A percentile compares a stretch with the other conserved stretches of the same genome.
These are phyloP conservation scores for Myiagra hebetior DNA, from an alignment of 2,113 vertebrate genomes.

Conservation along the genomic window DNA sequence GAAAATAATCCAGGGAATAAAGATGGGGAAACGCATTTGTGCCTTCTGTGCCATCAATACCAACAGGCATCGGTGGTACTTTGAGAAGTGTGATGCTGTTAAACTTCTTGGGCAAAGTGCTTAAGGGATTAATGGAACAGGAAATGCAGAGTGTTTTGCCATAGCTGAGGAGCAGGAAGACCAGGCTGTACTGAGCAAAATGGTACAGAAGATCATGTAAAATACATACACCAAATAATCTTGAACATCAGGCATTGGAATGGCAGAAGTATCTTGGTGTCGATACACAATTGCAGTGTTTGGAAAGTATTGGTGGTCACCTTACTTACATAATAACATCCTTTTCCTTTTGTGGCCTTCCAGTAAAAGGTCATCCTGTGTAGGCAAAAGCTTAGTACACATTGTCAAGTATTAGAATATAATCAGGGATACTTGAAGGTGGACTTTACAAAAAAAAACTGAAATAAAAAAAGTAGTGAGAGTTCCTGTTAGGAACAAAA, in stretches of 20 bases:
- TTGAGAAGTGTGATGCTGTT: background rate
- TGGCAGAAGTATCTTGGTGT: background rate
- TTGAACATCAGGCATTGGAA: background rate
- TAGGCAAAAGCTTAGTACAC: background rate
- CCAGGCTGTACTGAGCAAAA: background rate
- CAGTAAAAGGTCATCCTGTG: background rate
- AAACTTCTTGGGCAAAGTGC: background rate
- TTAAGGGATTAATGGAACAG: background rate
- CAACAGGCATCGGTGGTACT: background rate
- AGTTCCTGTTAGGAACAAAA: background rate
- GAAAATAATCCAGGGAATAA: background rate
- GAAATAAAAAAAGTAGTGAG: background rate
- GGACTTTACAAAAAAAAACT: background rate
- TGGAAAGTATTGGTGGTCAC: background rate
- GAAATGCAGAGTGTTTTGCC: background rate
- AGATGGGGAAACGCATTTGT: background rate
- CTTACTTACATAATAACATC: background rate
- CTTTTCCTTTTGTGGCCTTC: background rate
- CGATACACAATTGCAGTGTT: background rate
- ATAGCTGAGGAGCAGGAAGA: background rate
- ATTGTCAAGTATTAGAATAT: background rate
- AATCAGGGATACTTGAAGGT: background rate
- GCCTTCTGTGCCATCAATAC: background rate
- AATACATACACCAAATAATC: background rate
- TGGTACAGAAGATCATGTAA: background rate